Conservation (phyloP, 2,888 invertebrate genomes). For the Xanthia togata region DNA sequence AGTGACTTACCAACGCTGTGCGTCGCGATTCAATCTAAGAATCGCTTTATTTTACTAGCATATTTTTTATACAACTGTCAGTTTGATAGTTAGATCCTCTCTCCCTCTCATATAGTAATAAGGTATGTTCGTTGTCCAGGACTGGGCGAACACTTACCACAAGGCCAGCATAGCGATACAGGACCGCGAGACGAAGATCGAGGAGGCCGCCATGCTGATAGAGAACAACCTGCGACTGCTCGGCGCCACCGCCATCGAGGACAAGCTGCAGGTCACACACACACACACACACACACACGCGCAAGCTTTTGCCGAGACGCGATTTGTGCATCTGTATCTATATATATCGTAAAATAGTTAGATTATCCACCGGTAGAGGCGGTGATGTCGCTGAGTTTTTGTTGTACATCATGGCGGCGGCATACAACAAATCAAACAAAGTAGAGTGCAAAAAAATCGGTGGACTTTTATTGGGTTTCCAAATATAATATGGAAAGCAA, state of each 20-base stretch:
- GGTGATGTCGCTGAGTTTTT: too few species aligned
- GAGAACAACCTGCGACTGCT: slow-evolving; percentile 96
- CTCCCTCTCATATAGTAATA: background rate
- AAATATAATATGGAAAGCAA: too few species aligned
- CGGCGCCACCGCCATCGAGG: slow-evolving; percentile 99
- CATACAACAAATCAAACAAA: too few species aligned
- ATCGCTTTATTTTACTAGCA: background rate
- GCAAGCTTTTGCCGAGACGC: background rate
- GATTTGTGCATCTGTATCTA: too few species aligned
- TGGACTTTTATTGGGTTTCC: too few species aligned
- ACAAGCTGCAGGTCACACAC: slow-evolving; percentile 95
- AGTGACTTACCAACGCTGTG: background rate
- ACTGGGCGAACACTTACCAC: slow-evolving; percentile 96
- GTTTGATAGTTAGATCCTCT: background rate
- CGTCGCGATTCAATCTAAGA: too few species aligned
- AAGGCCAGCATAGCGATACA: slow-evolving; percentile 96
- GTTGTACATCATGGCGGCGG: too few species aligned
- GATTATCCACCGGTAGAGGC: too few species aligned
- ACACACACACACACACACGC: background rate
- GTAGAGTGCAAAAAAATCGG: too few species aligned
- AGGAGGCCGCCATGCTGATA: slow-evolving; percentile 97
- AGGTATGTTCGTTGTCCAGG: slow-evolving; percentile 78
- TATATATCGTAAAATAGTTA: too few species aligned
- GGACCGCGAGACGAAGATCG: slow-evolving; percentile 96
- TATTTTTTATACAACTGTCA: background rate